Evolutionary conservation across 2,888 invertebrate species (phyloP).

Genomic region (Eledone cirrhosa): DNA sequence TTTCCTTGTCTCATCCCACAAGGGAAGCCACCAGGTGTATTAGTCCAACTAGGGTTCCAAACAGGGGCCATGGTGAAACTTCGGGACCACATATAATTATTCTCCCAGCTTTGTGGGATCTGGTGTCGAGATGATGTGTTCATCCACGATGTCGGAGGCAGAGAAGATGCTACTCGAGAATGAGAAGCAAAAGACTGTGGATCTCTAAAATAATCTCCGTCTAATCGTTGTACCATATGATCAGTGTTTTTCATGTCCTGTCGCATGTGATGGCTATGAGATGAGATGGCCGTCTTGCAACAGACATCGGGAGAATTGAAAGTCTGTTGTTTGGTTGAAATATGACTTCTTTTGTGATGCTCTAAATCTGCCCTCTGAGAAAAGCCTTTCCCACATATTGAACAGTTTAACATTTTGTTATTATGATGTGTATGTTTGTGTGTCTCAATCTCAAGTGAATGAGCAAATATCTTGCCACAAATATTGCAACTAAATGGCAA

Average conservation of each 20-base stretch:
- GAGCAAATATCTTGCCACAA: neutral
- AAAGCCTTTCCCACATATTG: neutral
- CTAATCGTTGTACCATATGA: neutral
- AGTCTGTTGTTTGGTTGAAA: neutral
- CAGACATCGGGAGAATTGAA: neutral
- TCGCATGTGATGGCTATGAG: conserved; percentile 6
- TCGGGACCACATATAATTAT: conserved; percentile 8
- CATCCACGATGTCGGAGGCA: neutral
- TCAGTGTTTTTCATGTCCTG: neutral
- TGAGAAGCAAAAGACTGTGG: neutral
- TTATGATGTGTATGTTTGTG: neutral
- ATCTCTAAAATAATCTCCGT: neutral
- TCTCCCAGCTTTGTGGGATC: conserved; percentile 15
- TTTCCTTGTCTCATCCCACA: conserved; percentile 12
- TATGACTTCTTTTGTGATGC: neutral
- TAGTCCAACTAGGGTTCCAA: conserved; percentile 10
- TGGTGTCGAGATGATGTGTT: conserved; percentile 3
- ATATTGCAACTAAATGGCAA: neutral
- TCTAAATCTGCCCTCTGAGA: neutral
- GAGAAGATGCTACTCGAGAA: neutral
- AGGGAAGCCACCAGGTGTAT: neutral
- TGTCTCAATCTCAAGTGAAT: neutral
- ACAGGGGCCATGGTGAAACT: conserved; percentile 8
- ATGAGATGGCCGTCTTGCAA: neutral
- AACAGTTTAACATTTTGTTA: neutral